Percentiles rank a stretch among this genome's conserved stretches.
phyloP scores from a whole-genome alignment of 2,797 vertebrate genomes.

The Emydoidea blandingii region DNA sequence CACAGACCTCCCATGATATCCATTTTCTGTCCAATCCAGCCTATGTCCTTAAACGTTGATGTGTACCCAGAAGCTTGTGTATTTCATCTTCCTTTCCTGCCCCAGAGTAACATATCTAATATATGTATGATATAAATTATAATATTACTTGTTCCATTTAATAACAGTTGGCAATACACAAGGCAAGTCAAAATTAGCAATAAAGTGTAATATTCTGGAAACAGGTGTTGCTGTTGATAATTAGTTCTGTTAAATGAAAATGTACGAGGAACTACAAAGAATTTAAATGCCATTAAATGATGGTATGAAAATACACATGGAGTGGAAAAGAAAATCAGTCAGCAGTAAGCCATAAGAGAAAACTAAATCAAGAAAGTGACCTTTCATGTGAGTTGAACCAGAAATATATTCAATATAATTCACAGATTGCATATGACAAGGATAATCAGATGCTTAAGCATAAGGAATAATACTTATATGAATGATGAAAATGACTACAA shows the following conservation, averaged over 20 bases:
- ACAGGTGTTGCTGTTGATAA: conserved; percentile 37
- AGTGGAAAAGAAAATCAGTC: background rate
- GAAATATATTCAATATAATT: background rate
- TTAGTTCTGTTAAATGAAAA: conserved; percentile 1
- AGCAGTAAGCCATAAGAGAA: background rate
- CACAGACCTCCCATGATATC: background rate
- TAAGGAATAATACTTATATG: background rate
- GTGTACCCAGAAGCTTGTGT: background rate
- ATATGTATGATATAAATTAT: background rate
- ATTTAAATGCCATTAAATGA: conserved; percentile 29
- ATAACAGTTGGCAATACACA: background rate
- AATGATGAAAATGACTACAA: background rate
- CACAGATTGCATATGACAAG: background rate
- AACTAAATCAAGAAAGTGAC: conserved; percentile 6
- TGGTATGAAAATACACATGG: background rate
- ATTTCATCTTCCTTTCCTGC: background rate
- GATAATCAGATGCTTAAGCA: background rate
- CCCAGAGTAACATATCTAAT: background rate
- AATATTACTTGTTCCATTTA: background rate
- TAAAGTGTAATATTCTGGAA: conserved; percentile 21
- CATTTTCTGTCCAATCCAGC: background rate
- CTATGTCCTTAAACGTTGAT: background rate
- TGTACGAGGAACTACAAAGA: background rate
- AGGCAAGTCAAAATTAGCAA: conserved; percentile 23
- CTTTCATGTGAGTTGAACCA: background rate